Evolutionary conservation across 2,113 vertebrate genomes (phyloP), one percentile per base, ranked within the genome.

Genomic region (Anser brachyrhynchus): DNA sequence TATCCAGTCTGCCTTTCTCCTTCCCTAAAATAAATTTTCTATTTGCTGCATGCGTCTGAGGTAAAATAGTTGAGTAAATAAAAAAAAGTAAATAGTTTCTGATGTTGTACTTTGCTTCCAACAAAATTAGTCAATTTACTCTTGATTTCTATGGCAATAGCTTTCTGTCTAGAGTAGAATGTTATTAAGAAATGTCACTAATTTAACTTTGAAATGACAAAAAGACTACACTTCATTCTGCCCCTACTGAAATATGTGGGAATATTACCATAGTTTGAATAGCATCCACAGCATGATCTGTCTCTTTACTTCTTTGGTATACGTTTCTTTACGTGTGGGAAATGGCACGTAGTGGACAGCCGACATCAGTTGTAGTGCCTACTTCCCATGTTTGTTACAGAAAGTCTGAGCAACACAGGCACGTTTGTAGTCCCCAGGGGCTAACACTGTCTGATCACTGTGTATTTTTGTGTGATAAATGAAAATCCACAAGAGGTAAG

Each of bases 201-300:
- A 70, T 52, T 72, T 29, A 58, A 64, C 87, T 87, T 37, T 77
- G 5, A 19, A 22, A 3, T 35, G 22, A 3, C 0, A 0, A 35
- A 46, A 73, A 39, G 23, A 37, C 16, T 16, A 13, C 18, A 3
- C 4, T 70, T 51, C 1, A 3, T 70, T 46, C 49, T 39, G 1
- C 3, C 12, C 7, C 6, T 10, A 2, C 11, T 59, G 52, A 72
- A 72, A 16, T 3, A 7, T 4, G 7, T 29, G 16, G 41, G 29
- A 71, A 31, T 21, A 4, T 15, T 28, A 19, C 25, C 11, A 7
- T 0, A 46, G 29, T 16, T 58, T 62, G 44, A 54, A 44, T 16
- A 44, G 9, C 14, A 55, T 2, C 49, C 55, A 20, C 29, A 9
- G 0, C 33, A 23, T 41, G 14, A 65, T 75, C 54, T 85, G 25